These are phyloP conservation scores for Protomyctophum bolini DNA, from an alignment of 2,113 vertebrate species.

Conservation along the genomic window DNA sequence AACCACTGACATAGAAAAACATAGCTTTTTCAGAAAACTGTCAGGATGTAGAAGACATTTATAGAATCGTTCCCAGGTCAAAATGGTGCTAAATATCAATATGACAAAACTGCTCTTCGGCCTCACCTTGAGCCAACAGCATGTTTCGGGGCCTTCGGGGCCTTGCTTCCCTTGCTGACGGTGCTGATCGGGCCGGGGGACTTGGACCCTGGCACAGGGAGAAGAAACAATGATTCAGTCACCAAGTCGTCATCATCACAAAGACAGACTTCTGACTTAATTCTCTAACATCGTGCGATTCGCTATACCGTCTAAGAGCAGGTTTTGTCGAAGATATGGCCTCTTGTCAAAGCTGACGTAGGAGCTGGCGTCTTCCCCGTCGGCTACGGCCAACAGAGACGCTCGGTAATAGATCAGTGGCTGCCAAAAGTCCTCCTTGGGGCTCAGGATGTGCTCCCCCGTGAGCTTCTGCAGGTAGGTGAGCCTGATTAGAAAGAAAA, in stretches of 20 bases:
- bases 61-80: no score
- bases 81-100: no score
- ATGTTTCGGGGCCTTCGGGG: constrained; percentile 35
- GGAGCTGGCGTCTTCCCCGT: constrained; percentile 83
- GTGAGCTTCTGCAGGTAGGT: constrained; percentile 84
- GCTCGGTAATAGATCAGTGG: constrained; percentile 83
- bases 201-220: constrained; percentile 58
- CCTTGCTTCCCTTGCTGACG: constrained; percentile 42
- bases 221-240: not conserved
- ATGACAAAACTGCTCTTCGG: not conserved
- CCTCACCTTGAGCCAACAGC: constrained; percentile 64
- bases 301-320: constrained; percentile 78
- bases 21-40: no score
- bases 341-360: constrained; percentile 77
- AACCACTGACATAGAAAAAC: no score
- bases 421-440: constrained; percentile 83
- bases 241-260: not conserved
- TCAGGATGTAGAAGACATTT: not conserved
- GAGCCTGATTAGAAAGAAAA: constrained; percentile 67
- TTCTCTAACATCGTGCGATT: not conserved
- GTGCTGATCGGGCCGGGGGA: constrained; percentile 38
- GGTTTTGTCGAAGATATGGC: constrained; percentile 62
- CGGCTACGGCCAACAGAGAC: constrained; percentile 81
- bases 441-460: constrained; percentile 71
- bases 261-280: not conserved